A percentile compares a stretch with the other conserved stretches of the same genome.
phyloP scores from a whole-genome alignment of 2,888 invertebrate genomes.

The Drosophila meridionalis region DNA sequence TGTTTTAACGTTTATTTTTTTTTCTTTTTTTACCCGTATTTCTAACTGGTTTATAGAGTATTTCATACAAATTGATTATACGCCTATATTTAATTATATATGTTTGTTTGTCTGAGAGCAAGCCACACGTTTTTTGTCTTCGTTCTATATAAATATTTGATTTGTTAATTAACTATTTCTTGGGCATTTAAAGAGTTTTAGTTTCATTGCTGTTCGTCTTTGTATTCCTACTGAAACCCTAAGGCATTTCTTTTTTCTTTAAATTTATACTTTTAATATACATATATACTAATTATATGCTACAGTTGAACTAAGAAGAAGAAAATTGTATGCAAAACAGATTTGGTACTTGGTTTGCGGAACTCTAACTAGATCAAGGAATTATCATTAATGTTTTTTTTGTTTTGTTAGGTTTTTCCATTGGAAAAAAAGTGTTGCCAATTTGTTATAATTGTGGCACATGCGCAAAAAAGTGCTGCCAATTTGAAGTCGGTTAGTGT shows the following conservation, averaged over 20 bases:
- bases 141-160: neutral
- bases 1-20: conserved; percentile 21
- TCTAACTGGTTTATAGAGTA: conserved; percentile 66
- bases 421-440: conserved; percentile 7
- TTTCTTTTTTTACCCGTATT: conserved; percentile 64
- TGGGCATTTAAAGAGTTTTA: conserved; percentile 26
- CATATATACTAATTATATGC: conserved; percentile 36
- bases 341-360: conserved; percentile 16
- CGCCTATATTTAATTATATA: conserved; percentile 24
- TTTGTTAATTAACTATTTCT: conserved; percentile 4
- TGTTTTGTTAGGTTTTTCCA: neutral
- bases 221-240: conserved; percentile 76
- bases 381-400: neutral
- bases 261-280: conserved; percentile 10
- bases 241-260: conserved; percentile 59
- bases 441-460: neutral
- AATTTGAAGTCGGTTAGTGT: conserved; percentile 10
- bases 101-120: conserved; percentile 32
- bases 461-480: conserved; percentile 16
- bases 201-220: conserved; percentile 38
- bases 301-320: conserved; percentile 17
- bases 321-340: conserved; percentile 17
- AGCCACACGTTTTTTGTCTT: conserved; percentile 49
- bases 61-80: conserved; percentile 56
- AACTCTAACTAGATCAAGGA: conserved; percentile 2